phyloP scores from a whole-genome alignment of 2,113 vertebrate genomes.

The Phalacrocorax brasilianus region DNA sequence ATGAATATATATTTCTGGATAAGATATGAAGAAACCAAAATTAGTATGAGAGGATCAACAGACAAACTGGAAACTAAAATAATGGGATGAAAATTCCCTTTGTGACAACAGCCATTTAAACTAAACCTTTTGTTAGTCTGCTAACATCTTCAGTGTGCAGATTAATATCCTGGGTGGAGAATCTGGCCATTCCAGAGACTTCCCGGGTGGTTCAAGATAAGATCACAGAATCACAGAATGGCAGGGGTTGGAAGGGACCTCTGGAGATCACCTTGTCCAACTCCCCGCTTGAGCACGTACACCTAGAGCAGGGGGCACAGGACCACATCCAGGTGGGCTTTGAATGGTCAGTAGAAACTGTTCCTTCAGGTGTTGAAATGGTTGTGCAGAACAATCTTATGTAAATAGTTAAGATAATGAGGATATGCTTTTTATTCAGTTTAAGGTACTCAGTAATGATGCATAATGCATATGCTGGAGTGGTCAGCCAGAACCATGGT shows the following conservation, averaged over 20 bases:
- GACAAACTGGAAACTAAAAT: background rate
- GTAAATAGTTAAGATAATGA: background rate
- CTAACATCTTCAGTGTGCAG: background rate
- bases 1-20: background rate
- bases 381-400: background rate
- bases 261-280: too few species aligned
- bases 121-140: background rate
- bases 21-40: background rate
- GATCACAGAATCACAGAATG: too few species aligned
- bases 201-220: background rate
- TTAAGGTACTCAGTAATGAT: background rate
- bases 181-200: background rate
- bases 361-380: background rate
- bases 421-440: background rate
- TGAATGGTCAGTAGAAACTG: background rate
- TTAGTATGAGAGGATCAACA: background rate
- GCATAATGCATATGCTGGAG: background rate
- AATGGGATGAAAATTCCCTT: background rate
- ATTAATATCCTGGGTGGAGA: background rate
- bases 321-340: too few species aligned
- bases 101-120: background rate
- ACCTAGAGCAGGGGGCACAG: too few species aligned
- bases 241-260: too few species aligned
- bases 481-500: background rate
- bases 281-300: too few species aligned